Evolutionary conservation across 1,140 invertebrate species (phyloP), one percentile per base, ranked within the genome.

Genomic region (Trachelipus rathkii): DNA sequence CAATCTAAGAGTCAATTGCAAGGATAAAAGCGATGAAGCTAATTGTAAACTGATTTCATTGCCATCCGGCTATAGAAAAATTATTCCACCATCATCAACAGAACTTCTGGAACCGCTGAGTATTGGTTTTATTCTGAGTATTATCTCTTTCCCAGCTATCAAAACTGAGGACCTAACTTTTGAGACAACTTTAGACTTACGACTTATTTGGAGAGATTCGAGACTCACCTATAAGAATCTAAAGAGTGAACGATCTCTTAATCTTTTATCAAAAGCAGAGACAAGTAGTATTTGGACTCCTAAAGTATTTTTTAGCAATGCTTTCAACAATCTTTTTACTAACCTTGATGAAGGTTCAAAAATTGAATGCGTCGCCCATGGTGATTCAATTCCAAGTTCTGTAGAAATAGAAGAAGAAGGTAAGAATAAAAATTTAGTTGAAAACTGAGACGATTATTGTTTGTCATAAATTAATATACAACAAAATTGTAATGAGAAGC

Each of bases 11-110:
- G 85, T 86, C 6, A 92, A 96, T 83, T 98, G 96, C 83, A 86
- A 87, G 7, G 96, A 97, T 85, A 89, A 90, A 19, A 95, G 93
- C 6, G 95, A 97, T 86, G 95, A 98, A 87, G 88, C 89, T 81
- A 88, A 91, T 83, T 97, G 95, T 87, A 90, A 81, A 82, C 68
- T 81, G 44, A 19, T 79, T 44, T 66, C 21, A 24, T 72, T 81
- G 0, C 79, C 79, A n/a, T 13, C 8, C 9, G 79, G 79, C 0
- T 81, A 81, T 33, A 68, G 72, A 44, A 77, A 74, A 4, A 60
- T 74, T 33, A 81, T 81, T 24, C 79, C 79, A 3, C 79, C 79
- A 6, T 67, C 79, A 0, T 74, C 77, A 5, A 21, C n/a, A 19
- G 46, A 19, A 13, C 15, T 8, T 10, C 23, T 44, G 9, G 53